Evolutionary conservation across 2,797 vertebrate species (phyloP).

Genomic region (Poecile montanus): DNA sequence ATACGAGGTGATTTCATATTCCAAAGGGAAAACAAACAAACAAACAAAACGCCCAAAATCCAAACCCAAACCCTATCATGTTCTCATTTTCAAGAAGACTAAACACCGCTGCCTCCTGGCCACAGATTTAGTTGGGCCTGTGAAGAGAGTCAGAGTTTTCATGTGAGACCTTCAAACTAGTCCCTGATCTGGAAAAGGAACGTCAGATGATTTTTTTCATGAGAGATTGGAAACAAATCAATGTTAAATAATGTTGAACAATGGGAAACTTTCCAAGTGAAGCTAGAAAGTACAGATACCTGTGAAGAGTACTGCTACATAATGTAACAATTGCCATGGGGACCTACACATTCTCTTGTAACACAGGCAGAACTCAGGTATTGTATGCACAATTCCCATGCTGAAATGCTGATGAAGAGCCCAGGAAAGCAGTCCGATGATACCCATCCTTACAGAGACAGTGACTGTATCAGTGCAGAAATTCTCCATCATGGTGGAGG

Average conservation of each 20-base stretch:
- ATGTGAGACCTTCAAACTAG: not conserved
- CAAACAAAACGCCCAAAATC: fast-evolving
- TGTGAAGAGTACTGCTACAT: not conserved
- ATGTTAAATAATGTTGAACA: not conserved
- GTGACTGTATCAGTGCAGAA: not conserved
- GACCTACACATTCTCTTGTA: not conserved
- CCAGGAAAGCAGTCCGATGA: not conserved
- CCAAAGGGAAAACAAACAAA: not conserved
- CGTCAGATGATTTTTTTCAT: not conserved
- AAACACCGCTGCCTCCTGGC: not conserved
- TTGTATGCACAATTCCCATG: not conserved
- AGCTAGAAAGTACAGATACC: not conserved
- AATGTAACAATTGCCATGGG: not conserved
- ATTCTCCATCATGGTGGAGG: fast-evolving
- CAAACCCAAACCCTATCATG: not conserved
- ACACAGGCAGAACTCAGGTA: not conserved
- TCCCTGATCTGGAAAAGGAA: not conserved
- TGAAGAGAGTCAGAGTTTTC: not conserved
- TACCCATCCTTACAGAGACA: not conserved
- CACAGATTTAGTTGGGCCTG: not conserved
- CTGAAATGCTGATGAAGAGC: not conserved
- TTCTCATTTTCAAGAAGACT: not conserved
- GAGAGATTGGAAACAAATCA: not conserved
- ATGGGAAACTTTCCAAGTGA: not conserved
- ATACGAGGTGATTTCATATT: not conserved